Evolutionary conservation across 2,797 vertebrate genomes (phyloP), one percentile per base, ranked within the genome.

Genomic region (Pseudochirops cupreus): DNA sequence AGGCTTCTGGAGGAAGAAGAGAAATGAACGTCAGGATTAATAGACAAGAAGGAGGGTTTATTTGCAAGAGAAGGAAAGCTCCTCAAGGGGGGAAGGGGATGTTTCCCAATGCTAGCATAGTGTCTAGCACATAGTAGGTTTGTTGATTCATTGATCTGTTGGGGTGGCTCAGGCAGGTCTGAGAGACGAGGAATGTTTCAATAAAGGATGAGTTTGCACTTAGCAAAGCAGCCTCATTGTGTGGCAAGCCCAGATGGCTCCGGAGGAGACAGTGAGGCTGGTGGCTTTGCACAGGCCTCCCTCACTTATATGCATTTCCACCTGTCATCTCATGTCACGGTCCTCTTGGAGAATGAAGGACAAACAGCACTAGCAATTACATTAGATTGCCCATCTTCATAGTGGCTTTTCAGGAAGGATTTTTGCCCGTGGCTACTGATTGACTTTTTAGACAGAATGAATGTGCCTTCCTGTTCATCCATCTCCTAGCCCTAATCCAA

Each of bases 1-100:
- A 92, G 95, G 94, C 74, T 93, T 29, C 57, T 58, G 56, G 58
- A 91, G 33, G 59, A 24, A 91, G 54, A 94, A 93, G 91, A 55
- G 5, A 91, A 82, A 39, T 67, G 33, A 82, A 7, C 67, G 3
- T 82, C 9, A 46, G 18, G 58, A 56, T 89, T 58, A 92, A 74
- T 39, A 93, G 92, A 90, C n/a, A 39, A 39, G 67, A 74, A 21
- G 59, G 67, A 74, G 12, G n/a, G n/a, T n/a, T 82, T n/a, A 67
- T 33, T n/a, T 55, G 50, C 56, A 46, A 58, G 74, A 29, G 28
- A 26, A 12, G 16, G 2, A 55, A 90, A 94, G 87, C 74, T 39
- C 7, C 62, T 62, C 57, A 26, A n/a, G 29, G 67, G 29, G 21
- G 6, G 67, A 33, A 10, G 53, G 53, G 67, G 18, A 18, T 18